Evolutionary conservation across 2,113 vertebrate genomes (phyloP).

Genomic region (Nipponia nippon): DNA sequence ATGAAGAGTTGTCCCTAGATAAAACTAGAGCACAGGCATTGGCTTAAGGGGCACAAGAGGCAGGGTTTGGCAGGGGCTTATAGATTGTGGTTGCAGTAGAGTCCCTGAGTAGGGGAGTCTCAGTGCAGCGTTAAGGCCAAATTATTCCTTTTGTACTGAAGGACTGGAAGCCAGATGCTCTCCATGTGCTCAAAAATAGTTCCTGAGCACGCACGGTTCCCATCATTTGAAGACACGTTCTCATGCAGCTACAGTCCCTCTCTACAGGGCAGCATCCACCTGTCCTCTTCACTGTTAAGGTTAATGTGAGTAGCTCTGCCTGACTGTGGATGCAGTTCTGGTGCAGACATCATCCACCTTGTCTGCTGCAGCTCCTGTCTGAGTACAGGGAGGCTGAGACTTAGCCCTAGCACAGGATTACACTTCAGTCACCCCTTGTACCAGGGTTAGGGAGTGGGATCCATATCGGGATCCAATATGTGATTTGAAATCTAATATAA

Average conservation of each 20-base stretch:
- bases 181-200: not conserved
- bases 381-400: not conserved
- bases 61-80: not conserved
- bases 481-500: not conserved
- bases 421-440: not conserved
- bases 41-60: not conserved
- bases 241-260: not conserved
- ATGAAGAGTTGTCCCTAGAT: not conserved
- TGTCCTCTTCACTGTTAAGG: not conserved
- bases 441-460: not conserved
- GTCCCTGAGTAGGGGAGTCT: not conserved
- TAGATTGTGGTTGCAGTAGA: not conserved
- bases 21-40: not conserved
- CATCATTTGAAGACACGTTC: not conserved
- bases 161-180: not conserved
- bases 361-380: not conserved
- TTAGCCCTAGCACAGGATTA: not conserved
- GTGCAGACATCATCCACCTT: not conserved
- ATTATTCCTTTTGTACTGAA: not conserved
- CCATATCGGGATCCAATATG: fast-evolving
- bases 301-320: not conserved
- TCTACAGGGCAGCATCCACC: not conserved
- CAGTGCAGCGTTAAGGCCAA: not conserved
- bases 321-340: not conserved
- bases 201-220: not conserved